Conservation (phyloP, 1,140 invertebrate genomes). For the Saxidomus purpurata region DNA sequence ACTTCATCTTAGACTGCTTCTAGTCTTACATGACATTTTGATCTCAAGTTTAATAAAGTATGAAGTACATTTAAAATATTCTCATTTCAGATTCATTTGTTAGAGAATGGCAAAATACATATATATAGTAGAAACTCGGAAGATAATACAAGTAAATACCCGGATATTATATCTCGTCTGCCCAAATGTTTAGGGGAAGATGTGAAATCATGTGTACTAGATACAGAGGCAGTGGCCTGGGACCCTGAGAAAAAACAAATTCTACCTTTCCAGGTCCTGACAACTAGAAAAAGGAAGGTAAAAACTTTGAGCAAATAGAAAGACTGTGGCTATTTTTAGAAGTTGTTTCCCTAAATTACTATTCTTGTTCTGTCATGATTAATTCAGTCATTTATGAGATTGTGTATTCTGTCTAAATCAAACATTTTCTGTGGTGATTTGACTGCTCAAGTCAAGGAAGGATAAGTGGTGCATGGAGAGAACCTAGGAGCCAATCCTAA, state of each 20-base stretch:
- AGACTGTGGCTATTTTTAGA: too few relatives aligned
- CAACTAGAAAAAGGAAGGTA: conserved; percentile 98
- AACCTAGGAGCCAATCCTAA: too few relatives aligned
- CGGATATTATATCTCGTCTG: conserved; percentile 94
- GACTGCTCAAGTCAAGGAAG: too few relatives aligned
- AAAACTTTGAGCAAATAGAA: conserved; percentile 31
- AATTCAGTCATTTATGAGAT: not conserved
- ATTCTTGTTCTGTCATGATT: not conserved
- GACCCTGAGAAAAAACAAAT: conserved; percentile 96
- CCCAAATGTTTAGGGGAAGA: conserved; percentile 84
- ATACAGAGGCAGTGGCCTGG: conserved; percentile 99
- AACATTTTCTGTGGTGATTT: too few relatives aligned
- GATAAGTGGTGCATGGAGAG: too few relatives aligned
- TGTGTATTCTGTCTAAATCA: not conserved
- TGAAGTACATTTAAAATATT: too few relatives aligned
- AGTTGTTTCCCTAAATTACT: too few relatives aligned
- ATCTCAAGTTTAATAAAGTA: too few relatives aligned
- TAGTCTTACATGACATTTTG: too few relatives aligned
- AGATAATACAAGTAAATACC: conserved; percentile 99
- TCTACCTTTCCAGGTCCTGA: conserved; percentile 98
- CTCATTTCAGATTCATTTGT: conserved; percentile 86
- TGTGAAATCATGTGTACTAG: conserved; percentile 95
- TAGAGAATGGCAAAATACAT: conserved; percentile 88
- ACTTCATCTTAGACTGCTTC: too few relatives aligned
- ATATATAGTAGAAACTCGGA: conserved; percentile 99